Conservation (phyloP, 2,888 invertebrate genomes). For the Chorisops tibialis region DNA sequence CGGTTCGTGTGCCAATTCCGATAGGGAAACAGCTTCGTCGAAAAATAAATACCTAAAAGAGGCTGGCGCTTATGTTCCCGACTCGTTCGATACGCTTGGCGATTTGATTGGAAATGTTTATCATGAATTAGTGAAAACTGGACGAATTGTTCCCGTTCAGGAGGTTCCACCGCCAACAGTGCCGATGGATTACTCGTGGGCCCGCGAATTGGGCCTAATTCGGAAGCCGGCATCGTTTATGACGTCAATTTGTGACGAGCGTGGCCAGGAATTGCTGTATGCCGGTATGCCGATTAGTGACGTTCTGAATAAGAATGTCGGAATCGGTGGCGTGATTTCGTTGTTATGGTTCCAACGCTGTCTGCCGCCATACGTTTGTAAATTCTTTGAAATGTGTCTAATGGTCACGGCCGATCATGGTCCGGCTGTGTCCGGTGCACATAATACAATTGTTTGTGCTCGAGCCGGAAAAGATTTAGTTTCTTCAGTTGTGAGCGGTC, state of each 20-base stretch:
- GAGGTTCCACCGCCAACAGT: constrained; percentile 98
- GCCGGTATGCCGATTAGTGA: constrained; percentile 89
- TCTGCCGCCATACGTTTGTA: constrained; percentile 88
- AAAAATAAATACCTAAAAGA: constrained; percentile 83
- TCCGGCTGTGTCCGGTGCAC: constrained; percentile 97
- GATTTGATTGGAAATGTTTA: constrained; percentile 74
- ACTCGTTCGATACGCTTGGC: constrained; percentile 88
- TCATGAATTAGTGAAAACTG: constrained; percentile 70
- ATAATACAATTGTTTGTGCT: constrained; percentile 97
- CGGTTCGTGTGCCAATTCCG: constrained; percentile 95
- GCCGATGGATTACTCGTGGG: constrained; percentile 99
- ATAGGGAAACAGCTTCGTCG: constrained; percentile 85
- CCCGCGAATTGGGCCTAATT: constrained; percentile 91
- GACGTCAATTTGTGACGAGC: constrained; percentile 98
- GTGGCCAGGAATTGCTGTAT: constrained; percentile 95
- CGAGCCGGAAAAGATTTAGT: constrained; percentile 96
- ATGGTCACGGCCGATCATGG: constrained; percentile 99
- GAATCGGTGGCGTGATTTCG: constrained; percentile 96
- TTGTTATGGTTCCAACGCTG: constrained; percentile 98
- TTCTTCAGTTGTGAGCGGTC: constrained; percentile 91
- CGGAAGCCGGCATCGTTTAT: constrained; percentile 99
- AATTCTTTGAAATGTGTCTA: constrained; percentile 98
- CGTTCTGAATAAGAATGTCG: constrained; percentile 90
- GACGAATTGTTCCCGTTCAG: constrained; percentile 79
- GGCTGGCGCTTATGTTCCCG: constrained; percentile 87